phyloP scores from a whole-genome alignment of 2,888 invertebrate genomes.

The Allophyes oxyacanthae region DNA sequence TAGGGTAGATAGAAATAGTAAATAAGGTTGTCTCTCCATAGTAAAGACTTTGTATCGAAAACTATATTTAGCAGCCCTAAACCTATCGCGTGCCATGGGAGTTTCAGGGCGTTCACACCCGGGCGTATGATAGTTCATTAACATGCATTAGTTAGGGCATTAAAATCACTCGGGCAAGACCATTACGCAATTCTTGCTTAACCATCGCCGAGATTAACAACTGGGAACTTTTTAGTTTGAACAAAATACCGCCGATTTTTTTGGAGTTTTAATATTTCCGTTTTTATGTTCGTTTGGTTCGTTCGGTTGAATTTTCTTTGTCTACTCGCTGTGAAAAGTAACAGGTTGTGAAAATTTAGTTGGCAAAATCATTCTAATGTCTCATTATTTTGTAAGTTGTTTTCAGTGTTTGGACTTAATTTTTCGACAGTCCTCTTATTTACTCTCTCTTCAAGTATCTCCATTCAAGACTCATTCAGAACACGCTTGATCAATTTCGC shows the following conservation, averaged over 20 bases:
- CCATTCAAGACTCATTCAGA: too few species aligned
- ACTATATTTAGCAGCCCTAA: constrained; percentile 37
- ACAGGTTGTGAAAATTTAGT: too few species aligned
- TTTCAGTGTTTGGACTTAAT: too few species aligned
- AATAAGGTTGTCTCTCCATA: constrained; percentile 14
- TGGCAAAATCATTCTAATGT: too few species aligned
- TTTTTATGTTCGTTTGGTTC: constrained; percentile 7
- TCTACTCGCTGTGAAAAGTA: too few species aligned
- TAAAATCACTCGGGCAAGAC: constrained; percentile 58
- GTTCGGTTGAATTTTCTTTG: too few species aligned
- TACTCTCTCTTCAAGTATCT: too few species aligned
- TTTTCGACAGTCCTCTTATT: too few species aligned
- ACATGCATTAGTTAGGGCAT: constrained; percentile 58
- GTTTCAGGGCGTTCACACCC: constrained; percentile 62
- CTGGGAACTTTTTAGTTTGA: constrained; percentile 38
- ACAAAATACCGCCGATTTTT: constrained; percentile 14
- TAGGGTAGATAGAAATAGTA: constrained; percentile 14
- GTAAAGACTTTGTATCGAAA: constrained; percentile 11
- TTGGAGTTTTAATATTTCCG: not conserved
- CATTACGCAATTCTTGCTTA: constrained; percentile 61
- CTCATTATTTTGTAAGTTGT: too few species aligned
- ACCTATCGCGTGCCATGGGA: constrained; percentile 54
- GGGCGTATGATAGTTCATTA: constrained; percentile 61
- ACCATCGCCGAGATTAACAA: constrained; percentile 44
- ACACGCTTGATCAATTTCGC: constrained; percentile 36